phyloP scores from a whole-genome alignment of 2,113 vertebrate species.

The Cephalopterus ornatus region DNA sequence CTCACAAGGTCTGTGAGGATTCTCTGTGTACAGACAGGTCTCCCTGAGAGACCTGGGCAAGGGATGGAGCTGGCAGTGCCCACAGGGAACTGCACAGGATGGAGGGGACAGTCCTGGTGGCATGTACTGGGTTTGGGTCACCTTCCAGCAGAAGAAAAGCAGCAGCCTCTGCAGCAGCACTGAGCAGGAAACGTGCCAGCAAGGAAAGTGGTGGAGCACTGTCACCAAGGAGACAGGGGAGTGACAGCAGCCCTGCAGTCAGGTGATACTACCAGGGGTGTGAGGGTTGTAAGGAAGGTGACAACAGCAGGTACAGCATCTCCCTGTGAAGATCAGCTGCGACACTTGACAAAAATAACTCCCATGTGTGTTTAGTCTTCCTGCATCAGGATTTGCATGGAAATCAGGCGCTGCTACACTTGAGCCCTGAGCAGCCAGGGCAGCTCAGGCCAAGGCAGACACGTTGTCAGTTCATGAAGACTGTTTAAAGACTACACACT shows the following conservation, averaged over 20 bases:
- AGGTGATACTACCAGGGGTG: background rate
- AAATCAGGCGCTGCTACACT: fast-evolving
- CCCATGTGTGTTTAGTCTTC: background rate
- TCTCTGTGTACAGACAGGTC: fast-evolving
- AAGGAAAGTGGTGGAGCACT: background rate
- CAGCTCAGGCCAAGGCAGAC: background rate
- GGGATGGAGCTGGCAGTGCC: background rate
- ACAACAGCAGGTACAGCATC: background rate
- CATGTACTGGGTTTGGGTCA: background rate
- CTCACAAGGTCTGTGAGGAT: background rate
- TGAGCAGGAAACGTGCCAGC: background rate
- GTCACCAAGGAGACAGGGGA: background rate
- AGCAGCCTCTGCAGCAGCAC: background rate
- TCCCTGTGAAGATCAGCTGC: background rate
- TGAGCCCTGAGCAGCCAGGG: background rate
- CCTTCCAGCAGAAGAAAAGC: background rate
- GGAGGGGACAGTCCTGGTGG: background rate
- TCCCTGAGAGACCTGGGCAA: fast-evolving
- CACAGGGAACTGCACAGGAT: fast-evolving
- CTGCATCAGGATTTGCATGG: background rate
- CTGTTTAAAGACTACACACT: background rate
- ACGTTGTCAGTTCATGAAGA: background rate
- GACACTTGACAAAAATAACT: background rate
- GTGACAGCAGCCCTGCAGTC: background rate
- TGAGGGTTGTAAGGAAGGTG: background rate